Evolutionary conservation across 2,113 vertebrate species (phyloP), one percentile per base, ranked within the genome.

Genomic region (Corythoichthys intestinalis): DNA sequence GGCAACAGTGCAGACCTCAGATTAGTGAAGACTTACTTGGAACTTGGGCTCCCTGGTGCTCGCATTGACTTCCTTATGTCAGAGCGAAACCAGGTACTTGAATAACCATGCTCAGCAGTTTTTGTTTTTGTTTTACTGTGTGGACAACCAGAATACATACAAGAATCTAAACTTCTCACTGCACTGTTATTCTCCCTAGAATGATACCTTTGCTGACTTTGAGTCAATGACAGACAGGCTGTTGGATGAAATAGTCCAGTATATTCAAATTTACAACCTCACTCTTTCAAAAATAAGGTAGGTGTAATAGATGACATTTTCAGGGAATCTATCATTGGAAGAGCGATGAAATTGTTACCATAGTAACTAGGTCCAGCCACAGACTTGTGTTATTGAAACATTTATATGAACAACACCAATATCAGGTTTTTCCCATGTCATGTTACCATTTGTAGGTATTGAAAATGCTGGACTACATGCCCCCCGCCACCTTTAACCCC

Each of bases 201-300:
- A 96, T 92, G 97, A 99, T 87, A 99, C 97, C 52, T 99, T 99
- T 93, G 97, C 97, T 84, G 97, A 99, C 91, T 99, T 99, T 93
- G 97, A 99, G 86, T 95, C 94, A 69, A 99, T 99, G 97, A 99
- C 97, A 10, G 97, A 99, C 89, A 92, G 96, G 46, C 91, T 99
- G 80, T 89, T 99, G 89, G 97, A 99, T 92, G 97, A 99, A 91
- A 98, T 99, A 79, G 92, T 99, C 80, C 97, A 98, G 35, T 98
- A 99, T 86, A 97, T 99, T 89, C 97, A 98, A 83, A 94, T 99
- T 88, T 99, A 98, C 91, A 98, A 94, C 86, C 93, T 98, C 76
- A 94, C 94, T 13, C 89, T 99, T 84, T 96, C 96, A 84, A 98
- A 97, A 91, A 98, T 99, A 92, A 99, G 97, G 97, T 96, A 94